phyloP scores from a whole-genome alignment of 2,888 invertebrate genomes.

The Caenorhabditis sp. region DNA sequence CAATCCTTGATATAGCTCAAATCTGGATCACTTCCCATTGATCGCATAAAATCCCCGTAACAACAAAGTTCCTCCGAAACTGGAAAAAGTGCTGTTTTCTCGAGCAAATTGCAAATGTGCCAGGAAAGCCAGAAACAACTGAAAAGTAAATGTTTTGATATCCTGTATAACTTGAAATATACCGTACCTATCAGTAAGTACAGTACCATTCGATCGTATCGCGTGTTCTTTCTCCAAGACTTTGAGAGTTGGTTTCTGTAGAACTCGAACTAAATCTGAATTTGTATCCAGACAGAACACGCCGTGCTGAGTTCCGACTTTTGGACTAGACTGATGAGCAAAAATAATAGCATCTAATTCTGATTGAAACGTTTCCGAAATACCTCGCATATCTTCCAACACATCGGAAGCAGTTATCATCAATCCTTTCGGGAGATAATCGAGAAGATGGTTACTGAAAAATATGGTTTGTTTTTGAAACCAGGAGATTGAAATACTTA shows the following conservation, averaged over 20 bases:
- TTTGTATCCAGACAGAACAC: constrained; percentile 46
- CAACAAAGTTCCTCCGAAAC: constrained; percentile 72
- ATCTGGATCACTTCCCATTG: constrained; percentile 70
- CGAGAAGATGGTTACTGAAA: constrained; percentile 55
- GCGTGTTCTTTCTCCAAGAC: constrained; percentile 70
- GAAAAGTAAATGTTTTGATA: constrained; percentile 7
- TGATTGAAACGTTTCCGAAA: not conserved
- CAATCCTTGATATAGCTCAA: constrained; percentile 69
- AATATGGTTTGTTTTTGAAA: not conserved
- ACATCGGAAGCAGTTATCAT: constrained; percentile 73
- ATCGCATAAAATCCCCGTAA: constrained; percentile 73
- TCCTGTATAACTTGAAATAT: not conserved
- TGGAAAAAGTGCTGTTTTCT: constrained; percentile 47
- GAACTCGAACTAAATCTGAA: constrained; percentile 60
- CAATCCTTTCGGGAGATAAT: constrained; percentile 70
- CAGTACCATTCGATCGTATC: constrained; percentile 29
- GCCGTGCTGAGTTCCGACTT: constrained; percentile 52
- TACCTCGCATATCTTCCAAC: constrained; percentile 68
- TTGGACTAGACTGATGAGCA: constrained; percentile 35
- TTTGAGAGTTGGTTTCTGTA: constrained; percentile 72
- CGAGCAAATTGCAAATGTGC: constrained; percentile 9
- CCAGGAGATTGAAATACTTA: constrained; percentile 25
- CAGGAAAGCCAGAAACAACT: constrained; percentile 46
- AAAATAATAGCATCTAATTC: constrained; percentile 39
- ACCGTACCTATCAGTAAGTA: constrained; percentile 44